Conservation (phyloP, 1,140 invertebrate species). For the Drosophila busckii region DNA sequence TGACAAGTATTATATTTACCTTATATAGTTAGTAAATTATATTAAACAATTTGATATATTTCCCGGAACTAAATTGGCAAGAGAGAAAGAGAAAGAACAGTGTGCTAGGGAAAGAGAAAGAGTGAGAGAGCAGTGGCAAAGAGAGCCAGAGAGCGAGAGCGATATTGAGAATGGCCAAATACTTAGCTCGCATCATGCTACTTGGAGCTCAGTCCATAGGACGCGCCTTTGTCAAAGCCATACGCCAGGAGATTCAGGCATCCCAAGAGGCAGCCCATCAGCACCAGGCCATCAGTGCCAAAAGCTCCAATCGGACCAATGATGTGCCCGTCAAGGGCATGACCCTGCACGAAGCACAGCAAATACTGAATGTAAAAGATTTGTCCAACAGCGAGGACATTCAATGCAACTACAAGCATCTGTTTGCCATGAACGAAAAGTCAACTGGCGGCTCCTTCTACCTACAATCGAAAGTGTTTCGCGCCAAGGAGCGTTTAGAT, state of each 20-base stretch:
- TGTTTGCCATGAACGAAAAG: slow-evolving; percentile 95
- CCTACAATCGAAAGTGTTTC: slow-evolving; percentile 96
- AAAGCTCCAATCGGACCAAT: background rate
- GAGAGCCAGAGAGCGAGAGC: background rate
- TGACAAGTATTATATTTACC: too few relatives aligned
- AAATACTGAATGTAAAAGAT: slow-evolving; percentile 43
- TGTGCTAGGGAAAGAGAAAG: background rate
- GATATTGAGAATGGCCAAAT: slow-evolving; percentile 32
- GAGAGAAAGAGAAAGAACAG: slow-evolving; percentile 1
- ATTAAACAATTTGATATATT: too few relatives aligned
- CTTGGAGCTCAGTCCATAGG: slow-evolving; percentile 42
- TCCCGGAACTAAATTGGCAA: too few relatives aligned
- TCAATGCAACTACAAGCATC: slow-evolving; percentile 82
- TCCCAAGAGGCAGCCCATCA: slow-evolving; percentile 70
- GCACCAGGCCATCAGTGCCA: slow-evolving; percentile 1
- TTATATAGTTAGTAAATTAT: too few relatives aligned
- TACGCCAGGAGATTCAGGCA: slow-evolving; percentile 51
- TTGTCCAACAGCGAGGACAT: slow-evolving; percentile 29
- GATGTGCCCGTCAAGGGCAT: slow-evolving; percentile 37
- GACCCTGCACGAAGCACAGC: slow-evolving; percentile 42
- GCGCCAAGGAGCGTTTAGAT: slow-evolving; percentile 95
- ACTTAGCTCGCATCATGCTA: slow-evolving; percentile 34
- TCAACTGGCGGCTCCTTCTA: slow-evolving; percentile 96
- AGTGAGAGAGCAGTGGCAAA: background rate
- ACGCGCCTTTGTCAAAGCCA: slow-evolving; percentile 40